Base-by-base conservation (phyloP, 1,140 invertebrate species). In the Limonius californicus region DNA sequence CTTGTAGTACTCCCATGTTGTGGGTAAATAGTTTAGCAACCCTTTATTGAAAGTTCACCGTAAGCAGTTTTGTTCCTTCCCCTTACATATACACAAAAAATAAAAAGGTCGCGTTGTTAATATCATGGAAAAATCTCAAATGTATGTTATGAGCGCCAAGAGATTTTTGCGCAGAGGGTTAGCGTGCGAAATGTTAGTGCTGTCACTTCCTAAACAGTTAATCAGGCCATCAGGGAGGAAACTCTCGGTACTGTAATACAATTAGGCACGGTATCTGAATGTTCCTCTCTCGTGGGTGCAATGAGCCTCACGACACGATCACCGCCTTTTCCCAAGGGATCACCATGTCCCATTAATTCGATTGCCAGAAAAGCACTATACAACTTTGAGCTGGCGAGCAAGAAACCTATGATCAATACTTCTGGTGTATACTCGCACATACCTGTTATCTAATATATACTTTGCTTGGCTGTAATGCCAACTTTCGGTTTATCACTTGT, bases 201-300 rank as follows among this genome's bases (percentile, higher is more conserved):
- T 50, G 55, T 56, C 39, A 30, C 32, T 20, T 23, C 12, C 54
- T 55, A 57, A 50, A 39, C 15, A 21, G 23, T 47, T 60, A 59
- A 55, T 53, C 62, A 47, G 62, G 62, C 23, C 59, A n/a, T 54
- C 43, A 53, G 54, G 35, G 58, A 64, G 42, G 54, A 64, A 61
- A 64, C 62, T 56, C 57, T 63, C 62, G 57, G 62, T 59, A 54
- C 62, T 59, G 21, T 63, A 63, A 63, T 63, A 60, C 47, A 63
- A 63, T 63, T 63, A 63, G 61, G 39, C 27, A 21, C 57, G 11
- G 57, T 62, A 39, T 57, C 62, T 47, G 54, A 43, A 21, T 45
- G 53, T 23, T 45, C 47, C 23, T 59, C 61, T 63, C 55, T 58
- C 61, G 45, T 21, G 61, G 56, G 61, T 56, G 61, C 60, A 62